phyloP scores from a whole-genome alignment of 1,140 invertebrate genomes.

The Caenorhabditis inopinata region DNA sequence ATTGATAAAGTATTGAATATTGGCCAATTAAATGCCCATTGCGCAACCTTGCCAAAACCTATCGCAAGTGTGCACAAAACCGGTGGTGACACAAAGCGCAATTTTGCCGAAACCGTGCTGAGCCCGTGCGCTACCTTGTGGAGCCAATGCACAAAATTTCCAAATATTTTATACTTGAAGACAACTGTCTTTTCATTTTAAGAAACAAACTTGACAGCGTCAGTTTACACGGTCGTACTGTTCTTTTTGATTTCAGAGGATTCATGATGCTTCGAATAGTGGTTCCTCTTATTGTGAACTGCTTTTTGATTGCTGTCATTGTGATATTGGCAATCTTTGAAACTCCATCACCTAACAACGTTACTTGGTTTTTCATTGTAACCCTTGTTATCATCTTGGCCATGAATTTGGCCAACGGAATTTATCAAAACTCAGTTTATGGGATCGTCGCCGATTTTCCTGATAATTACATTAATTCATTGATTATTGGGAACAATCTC shows the following conservation, averaged over 20 bases:
- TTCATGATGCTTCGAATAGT: conserved; percentile 39
- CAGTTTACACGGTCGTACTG: no score
- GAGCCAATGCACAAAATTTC: no score
- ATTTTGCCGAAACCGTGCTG: no score
- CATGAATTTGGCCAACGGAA: conserved; percentile 41
- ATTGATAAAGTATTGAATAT: no score
- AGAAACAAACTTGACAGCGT: no score
- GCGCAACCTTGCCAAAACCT: no score
- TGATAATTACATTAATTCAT: conserved; percentile 40
- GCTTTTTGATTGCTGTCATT: conserved; percentile 32
- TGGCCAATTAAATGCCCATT: no score
- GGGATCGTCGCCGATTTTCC: conserved; percentile 43
- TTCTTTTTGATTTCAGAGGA: conserved; percentile 15
- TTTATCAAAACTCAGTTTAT: conserved; percentile 43
- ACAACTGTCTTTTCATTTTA: no score
- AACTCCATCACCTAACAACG: not conserved
- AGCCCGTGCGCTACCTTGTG: no score
- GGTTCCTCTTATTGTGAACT: conserved; percentile 36
- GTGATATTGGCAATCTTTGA: conserved; percentile 34
- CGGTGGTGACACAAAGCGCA: no score
- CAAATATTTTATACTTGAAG: no score
- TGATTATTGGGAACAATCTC: conserved; percentile 46
- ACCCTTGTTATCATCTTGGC: conserved; percentile 42
- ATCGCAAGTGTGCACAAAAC: no score
- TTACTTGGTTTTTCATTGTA: conserved; percentile 39